Evolutionary conservation across 1,140 invertebrate genomes (phyloP).

Genomic region (Meteorus sp.): DNA sequence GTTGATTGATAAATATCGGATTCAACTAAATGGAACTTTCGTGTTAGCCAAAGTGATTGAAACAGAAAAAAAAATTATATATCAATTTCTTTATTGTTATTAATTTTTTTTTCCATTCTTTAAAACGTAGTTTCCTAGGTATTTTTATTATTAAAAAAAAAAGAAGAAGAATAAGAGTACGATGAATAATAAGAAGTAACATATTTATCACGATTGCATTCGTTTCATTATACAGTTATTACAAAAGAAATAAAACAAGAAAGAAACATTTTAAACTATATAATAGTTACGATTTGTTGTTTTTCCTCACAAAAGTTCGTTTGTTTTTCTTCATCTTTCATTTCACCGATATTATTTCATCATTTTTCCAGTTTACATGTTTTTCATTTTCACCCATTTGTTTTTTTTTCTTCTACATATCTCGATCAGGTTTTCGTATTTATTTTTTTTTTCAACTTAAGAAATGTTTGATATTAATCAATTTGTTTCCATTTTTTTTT

Average conservation of each 20-base stretch:
- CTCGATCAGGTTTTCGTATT: background rate
- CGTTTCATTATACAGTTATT: conserved; percentile 4
- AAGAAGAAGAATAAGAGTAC: too few species aligned
- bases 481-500: conserved; percentile 26
- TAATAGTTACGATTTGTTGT: conserved; percentile 2
- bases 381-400: conserved; percentile 12
- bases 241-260: background rate
- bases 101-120: conserved; percentile 1
- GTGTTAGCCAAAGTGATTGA: too few species aligned
- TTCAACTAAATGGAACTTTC: too few species aligned
- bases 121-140: background rate
- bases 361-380: conserved; percentile 18
- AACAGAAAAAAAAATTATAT: background rate
- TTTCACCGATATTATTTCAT: conserved; percentile 21
- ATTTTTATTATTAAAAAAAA: too few species aligned
- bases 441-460: background rate
- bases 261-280: conserved; percentile 2
- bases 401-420: background rate
- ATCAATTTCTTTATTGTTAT: conserved; percentile 3
- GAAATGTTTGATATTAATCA: background rate
- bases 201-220: conserved; percentile 5
- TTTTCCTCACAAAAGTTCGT: background rate
- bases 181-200: background rate
- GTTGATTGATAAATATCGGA: too few species aligned
- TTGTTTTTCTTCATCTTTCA: conserved; percentile 15